Evolutionary conservation across 1,140 invertebrate species (phyloP), one percentile per base, ranked within the genome.

Genomic region (Mylabris phalerata): DNA sequence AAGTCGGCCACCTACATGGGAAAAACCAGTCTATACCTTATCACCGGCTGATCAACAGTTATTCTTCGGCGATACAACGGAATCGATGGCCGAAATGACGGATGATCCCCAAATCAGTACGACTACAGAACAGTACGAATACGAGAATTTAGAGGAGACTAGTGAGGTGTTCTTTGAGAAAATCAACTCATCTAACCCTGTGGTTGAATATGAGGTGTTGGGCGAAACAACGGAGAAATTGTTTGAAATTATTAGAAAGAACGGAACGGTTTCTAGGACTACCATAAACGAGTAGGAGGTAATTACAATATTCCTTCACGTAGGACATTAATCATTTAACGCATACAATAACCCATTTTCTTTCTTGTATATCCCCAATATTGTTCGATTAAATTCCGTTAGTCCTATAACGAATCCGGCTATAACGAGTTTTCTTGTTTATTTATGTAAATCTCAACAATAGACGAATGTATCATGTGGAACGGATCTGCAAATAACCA

Each of bases 1-100:
- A 11, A 79, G 76, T 61, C 58, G 71, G 24, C 75, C 77, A 6
- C 66, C 64, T 6, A 67, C 71, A 9, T 71, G 68, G 60, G 71
- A 73, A 47, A 67, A 59, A 46, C 71, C 72, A 0, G 50, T 62
- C 3, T 71, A 72, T 44, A 71, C 67, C 19, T 56, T 71, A n/a
- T 61, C 65, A 19, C 67, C 68, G 3, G 48, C 48, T 7, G 62
- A 67, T 61, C 50, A 66, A 38, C 39, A 49, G 7, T 48, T 60
- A 3, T 63, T 66, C 57, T 41, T 39, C 32, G 50, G 41, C 13
- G 55, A 43, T 24, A 54, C 57, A 1, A 57, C 60, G 9, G 10
- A 55, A 7, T 11, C 40, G n/a, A 43, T 45, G 40, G 55, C 27
- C 9, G 7, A 38, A 48, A n/a, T 27, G 0, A 55, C 46, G 41